phyloP scores from a whole-genome alignment of 1,140 invertebrate genomes.

The Pseudachorutes palmiensis region DNA sequence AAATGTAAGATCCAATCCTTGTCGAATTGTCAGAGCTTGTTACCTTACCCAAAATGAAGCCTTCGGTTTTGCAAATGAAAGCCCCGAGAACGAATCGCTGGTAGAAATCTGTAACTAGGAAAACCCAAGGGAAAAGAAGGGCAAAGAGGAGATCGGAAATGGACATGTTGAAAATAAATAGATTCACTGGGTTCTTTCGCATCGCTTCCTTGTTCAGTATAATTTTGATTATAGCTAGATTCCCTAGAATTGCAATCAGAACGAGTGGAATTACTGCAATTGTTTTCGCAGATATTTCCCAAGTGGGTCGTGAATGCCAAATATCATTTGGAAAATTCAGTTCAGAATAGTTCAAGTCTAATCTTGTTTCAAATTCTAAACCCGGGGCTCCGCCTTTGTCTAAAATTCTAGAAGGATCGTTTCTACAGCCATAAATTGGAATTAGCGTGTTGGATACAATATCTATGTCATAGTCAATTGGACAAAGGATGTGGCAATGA shows the following conservation, averaged over 20 bases:
- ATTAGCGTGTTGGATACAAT: neutral
- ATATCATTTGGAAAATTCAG: conserved; percentile 50
- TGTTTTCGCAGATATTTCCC: conserved; percentile 56
- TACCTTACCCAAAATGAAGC: conserved; percentile 55
- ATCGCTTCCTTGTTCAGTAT: conserved; percentile 54
- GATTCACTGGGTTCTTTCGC: conserved; percentile 65
- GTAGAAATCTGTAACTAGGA: conserved; percentile 59
- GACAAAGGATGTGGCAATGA: neutral
- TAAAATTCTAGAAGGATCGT: neutral
- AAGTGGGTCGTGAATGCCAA: conserved; percentile 51
- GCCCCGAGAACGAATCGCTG: conserved; percentile 64
- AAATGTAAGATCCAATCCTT: neutral
- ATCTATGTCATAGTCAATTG: neutral
- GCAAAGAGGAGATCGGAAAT: conserved; percentile 63
- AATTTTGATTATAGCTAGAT: conserved; percentile 59
- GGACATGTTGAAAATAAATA: conserved; percentile 70
- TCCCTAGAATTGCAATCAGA: conserved; percentile 60
- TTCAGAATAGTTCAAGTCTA: neutral
- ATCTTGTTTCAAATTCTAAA: neutral
- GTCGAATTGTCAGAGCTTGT: neutral
- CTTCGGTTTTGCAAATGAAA: conserved; percentile 60
- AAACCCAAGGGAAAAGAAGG: conserved; percentile 63
- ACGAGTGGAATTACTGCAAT: conserved; percentile 53
- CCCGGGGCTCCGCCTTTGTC: too few species aligned
- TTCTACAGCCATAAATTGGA: conserved; percentile 1